Base-by-base conservation (phyloP, 1,140 invertebrate genomes). In the Sweltsa coloradensis region DNA sequence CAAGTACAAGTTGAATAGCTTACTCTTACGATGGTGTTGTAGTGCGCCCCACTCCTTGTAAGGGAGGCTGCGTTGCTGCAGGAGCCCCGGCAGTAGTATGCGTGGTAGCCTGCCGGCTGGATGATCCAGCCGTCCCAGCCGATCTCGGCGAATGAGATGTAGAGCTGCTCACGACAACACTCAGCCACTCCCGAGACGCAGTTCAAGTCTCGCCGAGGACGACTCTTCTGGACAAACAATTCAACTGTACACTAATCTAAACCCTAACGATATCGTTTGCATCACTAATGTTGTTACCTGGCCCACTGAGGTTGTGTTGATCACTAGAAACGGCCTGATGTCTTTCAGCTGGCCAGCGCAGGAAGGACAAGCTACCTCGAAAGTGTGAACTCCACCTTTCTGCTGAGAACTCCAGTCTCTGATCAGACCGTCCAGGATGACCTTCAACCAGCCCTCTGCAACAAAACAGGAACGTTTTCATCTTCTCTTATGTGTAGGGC, bases 91-190 rank as follows among this genome's bases (percentile, higher is more conserved):
- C 87, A 91, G 65, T 85, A 90, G 62, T 87, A 87, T 0, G 86
- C 85, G 50, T 88, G 74, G 60, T 89, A 90, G 0, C 81, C 83
- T 9, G 67, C 69, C 0, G 88, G 89, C 37, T 80, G 71, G 16
- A 91, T 73, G 42, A 93, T 89, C 84, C 86, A 90, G 61, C 88
- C 80, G 53, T 79, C 78, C 88, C 87, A 92, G 34, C 86, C 86
- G 31, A 92, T 80, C 22, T 87, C 83, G 19, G 74, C 74, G 59
- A 92, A 91, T 49, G 79, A 82, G 13, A 92, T 79, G 55, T 83
- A 81, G 0, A 91, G 67, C 11, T 80, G 79, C 58, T 90, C 86
- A 23, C 86, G 66, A 56, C 88, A 92, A 60, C 88, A 92, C 54
- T 87, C 83, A 31, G 75, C 77, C 53, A 77, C 74, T 13, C 74